Evolutionary conservation across 2,888 invertebrate species (phyloP), one percentile per base, ranked within the genome.

Genomic region (Helicoverpa assulta): DNA sequence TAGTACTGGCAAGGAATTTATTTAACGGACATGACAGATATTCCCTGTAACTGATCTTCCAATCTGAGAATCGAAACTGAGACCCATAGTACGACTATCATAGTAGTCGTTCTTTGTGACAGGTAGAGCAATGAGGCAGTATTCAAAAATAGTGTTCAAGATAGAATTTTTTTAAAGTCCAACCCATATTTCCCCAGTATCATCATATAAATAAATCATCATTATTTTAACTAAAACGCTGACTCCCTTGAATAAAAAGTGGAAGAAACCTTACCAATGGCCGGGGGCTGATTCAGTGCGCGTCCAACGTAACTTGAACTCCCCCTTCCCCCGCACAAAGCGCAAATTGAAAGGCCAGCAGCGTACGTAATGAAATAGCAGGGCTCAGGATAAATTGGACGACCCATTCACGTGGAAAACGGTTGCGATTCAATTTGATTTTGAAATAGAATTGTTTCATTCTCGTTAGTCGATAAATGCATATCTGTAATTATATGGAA

Each of bases 391-490:
- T 80, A 72, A 65, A 81, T 68, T 87, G 88, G 86, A 63, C 73
- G 67, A 65, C 59, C 71, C 74, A 70, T 74, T 89, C 85, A 86
- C 80, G 84, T 85, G 88, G 84, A 89, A 87, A 88, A 80, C 80
- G 81, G 86, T 82, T 82, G 85, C 85, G 81, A 88, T 89, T 86
- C 86, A 89, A 90, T 92, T 91, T 87, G 86, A 89, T 89, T 89
- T 86, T 81, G 82, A 85, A 86, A 87, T 89, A 85, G 83, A 86
- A 88, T 88, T 88, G 88, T 89, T 85, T 82, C 81, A 76, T 81
- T 76, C 76, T 80, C 70, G 78, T 82, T 84, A 82, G 70, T 61
- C 56, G 55, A 63, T 69, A 79, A 76, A 72, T 82, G 76, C 73
- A 82, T 76, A 73, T 70, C 29, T 74, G 52, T 76, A 84, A 79